A percentile compares a stretch with the other conserved stretches of the same genome.
Evolutionary conservation across 1,140 invertebrate genomes (phyloP).

Genomic region (Scylla paramamosain): DNA sequence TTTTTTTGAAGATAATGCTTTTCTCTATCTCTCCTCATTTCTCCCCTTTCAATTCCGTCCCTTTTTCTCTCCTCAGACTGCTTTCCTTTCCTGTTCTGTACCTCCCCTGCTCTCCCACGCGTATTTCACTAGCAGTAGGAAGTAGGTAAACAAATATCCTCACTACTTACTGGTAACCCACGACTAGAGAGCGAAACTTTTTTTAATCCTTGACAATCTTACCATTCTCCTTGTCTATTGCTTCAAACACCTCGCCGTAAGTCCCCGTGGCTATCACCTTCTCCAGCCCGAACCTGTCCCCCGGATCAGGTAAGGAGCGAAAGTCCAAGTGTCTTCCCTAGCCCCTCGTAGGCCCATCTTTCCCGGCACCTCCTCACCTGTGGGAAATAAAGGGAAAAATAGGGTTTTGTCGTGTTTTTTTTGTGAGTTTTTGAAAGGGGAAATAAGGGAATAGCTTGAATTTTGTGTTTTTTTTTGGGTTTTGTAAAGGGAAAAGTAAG

Average conservation of each 20-base stretch:
- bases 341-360: conserved; percentile 55
- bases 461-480: not conserved
- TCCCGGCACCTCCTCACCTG: not conserved
- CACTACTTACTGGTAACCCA: no score
- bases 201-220: conserved; percentile 16
- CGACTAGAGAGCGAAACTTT: no score
- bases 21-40: no score
- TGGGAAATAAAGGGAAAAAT: not conserved
- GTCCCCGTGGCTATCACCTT: conserved; percentile 86
- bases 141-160: no score
- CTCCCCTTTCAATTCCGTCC: no score
- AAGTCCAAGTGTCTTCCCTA: conserved; percentile 62
- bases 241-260: conserved; percentile 88
- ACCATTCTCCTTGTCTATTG: conserved; percentile 84
- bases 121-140: no score
- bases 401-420: not conserved
- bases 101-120: no score
- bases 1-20: no score
- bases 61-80: no score
- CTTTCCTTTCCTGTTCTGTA: no score
- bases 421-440: not conserved
- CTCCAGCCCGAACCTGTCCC: conserved; percentile 80
- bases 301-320: conserved; percentile 83
- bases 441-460: not conserved
- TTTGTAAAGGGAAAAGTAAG: not conserved